Evolutionary conservation across 2,888 invertebrate genomes (phyloP), one percentile per base, ranked within the genome.

Genomic region (Anagyrus pseudococci): DNA sequence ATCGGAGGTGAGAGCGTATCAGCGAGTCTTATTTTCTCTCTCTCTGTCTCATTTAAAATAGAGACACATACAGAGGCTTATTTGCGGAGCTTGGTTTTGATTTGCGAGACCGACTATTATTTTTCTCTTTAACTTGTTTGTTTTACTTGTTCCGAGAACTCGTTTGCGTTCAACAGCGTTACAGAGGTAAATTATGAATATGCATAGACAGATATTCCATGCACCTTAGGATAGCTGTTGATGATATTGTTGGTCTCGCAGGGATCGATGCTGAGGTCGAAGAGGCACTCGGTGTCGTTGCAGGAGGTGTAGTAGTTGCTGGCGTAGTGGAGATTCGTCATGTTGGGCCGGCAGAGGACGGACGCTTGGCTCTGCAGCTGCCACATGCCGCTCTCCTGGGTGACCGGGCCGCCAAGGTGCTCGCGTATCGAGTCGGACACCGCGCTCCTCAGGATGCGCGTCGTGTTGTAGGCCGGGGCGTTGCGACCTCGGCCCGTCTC

Each of bases 221-320:
- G 29, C 10, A 29, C 80, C 58, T 69, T 71, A 2, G 75, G 73
- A 71, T 81, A 79, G 19, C 76, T 72, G 37, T 73, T 75, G 4
- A 81, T 82, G 23, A 86, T 73, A 73, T 94, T 91, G 71, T 87
- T 87, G 56, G 87, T 88, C 77, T 94, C 94, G 72, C 91, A 89
- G 0, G 94, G 93, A 78, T 94, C 94, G 54, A 85, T 84, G 0
- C 86, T 85, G 46, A 94, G 86, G 76, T 94, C 89, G 80, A 88
- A 94, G 15, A 90, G 83, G 71, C 90, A 90, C n/a, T 88, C 87
- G 4, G 85, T 79, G 20, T 76, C 76, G 55, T 78, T 79, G 64
- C 79, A 79, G 10, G 74, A 73, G 8, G 73, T 69, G 15, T 73
- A 73, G 41, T 67, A 67, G 47, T 68, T 68, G 15, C 59, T 58